Conservation (phyloP, 2,113 vertebrate genomes). For the Brienomyrus longianalis region DNA sequence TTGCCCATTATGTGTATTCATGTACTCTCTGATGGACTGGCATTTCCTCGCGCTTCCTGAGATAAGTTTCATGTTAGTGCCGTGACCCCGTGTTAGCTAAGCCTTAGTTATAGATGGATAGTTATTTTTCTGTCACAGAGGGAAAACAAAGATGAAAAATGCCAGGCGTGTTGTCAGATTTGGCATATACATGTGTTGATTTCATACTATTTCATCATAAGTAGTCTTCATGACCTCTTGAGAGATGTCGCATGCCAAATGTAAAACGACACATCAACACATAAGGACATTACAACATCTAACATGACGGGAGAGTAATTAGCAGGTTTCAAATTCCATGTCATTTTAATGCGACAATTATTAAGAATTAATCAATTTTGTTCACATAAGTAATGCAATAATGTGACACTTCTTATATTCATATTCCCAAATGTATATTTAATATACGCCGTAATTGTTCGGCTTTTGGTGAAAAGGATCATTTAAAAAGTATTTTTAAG, state of each 20-base stretch:
- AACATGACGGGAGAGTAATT: background rate
- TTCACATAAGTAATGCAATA: background rate
- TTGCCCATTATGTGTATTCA: background rate
- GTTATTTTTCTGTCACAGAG: background rate
- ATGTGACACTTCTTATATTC: background rate
- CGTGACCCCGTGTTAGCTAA: background rate
- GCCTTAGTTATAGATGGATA: background rate
- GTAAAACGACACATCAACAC: background rate
- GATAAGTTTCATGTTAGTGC: background rate
- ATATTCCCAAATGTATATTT: background rate
- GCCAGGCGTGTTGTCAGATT: background rate
- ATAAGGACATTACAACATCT: background rate
- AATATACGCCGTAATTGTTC: background rate
- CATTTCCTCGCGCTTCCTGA: background rate
- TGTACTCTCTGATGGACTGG: background rate
- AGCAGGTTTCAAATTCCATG: background rate
- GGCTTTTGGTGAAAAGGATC: background rate
- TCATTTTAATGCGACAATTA: background rate
- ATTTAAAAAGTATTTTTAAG: background rate
- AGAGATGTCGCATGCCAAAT: background rate
- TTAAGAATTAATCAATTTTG: background rate
- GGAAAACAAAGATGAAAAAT: background rate
- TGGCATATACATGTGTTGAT: background rate
- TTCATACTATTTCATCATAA: constrained; percentile 1
- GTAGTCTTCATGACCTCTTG: background rate